phyloP scores from a whole-genome alignment of 2,797 vertebrate species.

The Platalea minor region DNA sequence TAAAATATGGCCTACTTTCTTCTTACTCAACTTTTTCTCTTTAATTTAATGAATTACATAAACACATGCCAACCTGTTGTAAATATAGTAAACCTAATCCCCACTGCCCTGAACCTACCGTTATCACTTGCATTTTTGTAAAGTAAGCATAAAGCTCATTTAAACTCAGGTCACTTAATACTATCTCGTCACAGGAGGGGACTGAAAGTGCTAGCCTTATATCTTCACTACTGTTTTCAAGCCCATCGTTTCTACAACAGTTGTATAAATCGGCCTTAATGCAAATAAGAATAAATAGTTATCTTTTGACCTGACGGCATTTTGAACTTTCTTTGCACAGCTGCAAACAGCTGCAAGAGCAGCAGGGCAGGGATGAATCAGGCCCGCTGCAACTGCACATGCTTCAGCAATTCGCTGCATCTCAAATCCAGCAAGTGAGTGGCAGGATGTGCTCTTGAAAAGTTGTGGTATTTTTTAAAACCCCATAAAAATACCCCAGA shows the following conservation, averaged over 20 bases:
- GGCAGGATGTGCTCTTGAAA: neutral
- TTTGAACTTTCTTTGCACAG: neutral
- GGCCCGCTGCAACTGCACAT: neutral
- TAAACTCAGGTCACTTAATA: neutral
- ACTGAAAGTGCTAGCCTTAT: neutral
- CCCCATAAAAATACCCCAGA: neutral
- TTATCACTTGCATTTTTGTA: neutral
- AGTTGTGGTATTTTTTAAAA: neutral
- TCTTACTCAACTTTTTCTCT: neutral
- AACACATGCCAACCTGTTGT: neutral
- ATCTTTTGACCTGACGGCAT: neutral
- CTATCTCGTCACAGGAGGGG: neutral
- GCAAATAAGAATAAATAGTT: neutral
- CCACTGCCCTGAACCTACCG: neutral
- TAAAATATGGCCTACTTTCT: neutral
- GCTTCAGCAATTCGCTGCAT: neutral
- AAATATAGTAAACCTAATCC: neutral
- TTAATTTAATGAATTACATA: neutral
- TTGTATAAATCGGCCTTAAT: neutral
- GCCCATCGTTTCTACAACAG: neutral
- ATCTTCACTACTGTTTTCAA: neutral
- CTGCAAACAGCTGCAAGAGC: neutral
- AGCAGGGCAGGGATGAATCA: neutral
- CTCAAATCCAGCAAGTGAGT: fast-evolving
- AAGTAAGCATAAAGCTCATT: neutral